Base-by-base conservation (phyloP, 2,113 vertebrate genomes). In the Brachionichthys hirsutus region DNA sequence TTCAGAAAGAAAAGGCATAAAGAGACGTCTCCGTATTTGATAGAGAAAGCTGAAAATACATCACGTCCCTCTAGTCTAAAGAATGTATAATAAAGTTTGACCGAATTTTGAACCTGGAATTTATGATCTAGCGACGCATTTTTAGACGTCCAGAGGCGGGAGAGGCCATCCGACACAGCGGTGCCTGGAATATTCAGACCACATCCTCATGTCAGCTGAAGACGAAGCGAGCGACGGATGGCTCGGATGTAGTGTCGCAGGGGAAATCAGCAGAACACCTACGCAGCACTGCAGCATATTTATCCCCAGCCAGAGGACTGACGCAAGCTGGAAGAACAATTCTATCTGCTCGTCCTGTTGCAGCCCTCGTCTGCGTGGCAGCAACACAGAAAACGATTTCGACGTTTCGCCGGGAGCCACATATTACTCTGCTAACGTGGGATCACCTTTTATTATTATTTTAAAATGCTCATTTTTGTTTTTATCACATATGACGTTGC, bases 241-340 rank as follows among this genome's bases (percentile, higher is more conserved):
- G 73, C 75, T 84, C 74, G 68, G 61, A 63, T 73, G 45, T 71
- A 63, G 75, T 67, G 81, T 82, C 64, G 48, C 75, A 48, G 60
- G 75, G 75, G 79, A 81, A 82, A 75, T 75, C 67, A 56, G 65
- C 73, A 60, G 65, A 70, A 81, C 82, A 82, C 77, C 79, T 70
- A 77, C 75, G n/a, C 71, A 59, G 70, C 62, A 18, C 47, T 71
- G 74, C 41, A 65, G 71, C 60, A 57, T 58, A 63, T 80, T 80
- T 56, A 70, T 73, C 75, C 67, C 54, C 38, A 22, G 62, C 61
- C 14, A 13, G 18, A 61, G 50, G 67, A 58, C 57, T 62, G 62
- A 17, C 16, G 9, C 52, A 63, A 18, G 49, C 14, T 41, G 24
- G 24, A 30, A 30, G 24, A 30, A 30, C 24, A 43, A 50, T 52